Percentiles rank a stretch among this genome's conserved stretches.
Evolutionary conservation across 2,797 vertebrate species (phyloP).

Genomic region (Mastacembelus armatus): DNA sequence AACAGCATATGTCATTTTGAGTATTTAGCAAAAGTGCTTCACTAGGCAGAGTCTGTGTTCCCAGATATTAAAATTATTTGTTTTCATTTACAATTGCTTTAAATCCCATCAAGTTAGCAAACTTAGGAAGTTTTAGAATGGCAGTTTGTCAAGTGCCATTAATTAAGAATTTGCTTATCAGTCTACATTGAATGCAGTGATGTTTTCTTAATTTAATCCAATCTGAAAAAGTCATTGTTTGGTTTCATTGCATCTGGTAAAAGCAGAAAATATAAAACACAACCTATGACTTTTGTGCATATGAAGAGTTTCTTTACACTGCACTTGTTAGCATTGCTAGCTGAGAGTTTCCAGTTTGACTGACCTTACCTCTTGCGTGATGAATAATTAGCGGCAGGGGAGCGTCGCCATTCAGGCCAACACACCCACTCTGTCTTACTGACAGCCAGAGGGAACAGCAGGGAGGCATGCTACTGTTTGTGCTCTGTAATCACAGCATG

Average conservation of each 20-base stretch:
- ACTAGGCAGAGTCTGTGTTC: too few species aligned
- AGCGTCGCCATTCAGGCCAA: conserved; percentile 26
- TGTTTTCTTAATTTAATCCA: not conserved
- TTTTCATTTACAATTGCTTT: too few species aligned
- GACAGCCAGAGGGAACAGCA: conserved; percentile 43
- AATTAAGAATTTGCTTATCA: too few species aligned
- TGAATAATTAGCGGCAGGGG: conserved; percentile 51
- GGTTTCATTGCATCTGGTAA: conserved; percentile 8
- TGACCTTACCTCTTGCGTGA: conserved; percentile 41
- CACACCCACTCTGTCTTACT: conserved; percentile 49
- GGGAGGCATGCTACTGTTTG: conserved; percentile 38
- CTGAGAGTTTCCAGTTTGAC: not conserved
- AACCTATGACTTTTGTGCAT: conserved; percentile 40
- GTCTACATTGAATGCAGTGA: not conserved
- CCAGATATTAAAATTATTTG: too few species aligned
- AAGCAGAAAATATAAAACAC: not conserved
- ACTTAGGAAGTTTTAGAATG: too few species aligned
- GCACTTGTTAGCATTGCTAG: conserved; percentile 21
- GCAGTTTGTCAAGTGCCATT: too few species aligned
- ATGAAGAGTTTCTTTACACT: not conserved
- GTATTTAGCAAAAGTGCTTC: too few species aligned
- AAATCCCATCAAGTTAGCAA: too few species aligned
- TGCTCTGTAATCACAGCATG: conserved; percentile 66
- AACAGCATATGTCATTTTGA: too few species aligned
- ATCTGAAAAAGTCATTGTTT: not conserved